Evolutionary conservation across 2,888 invertebrate species (phyloP).

Genomic region (Diadegma fenestrale): DNA sequence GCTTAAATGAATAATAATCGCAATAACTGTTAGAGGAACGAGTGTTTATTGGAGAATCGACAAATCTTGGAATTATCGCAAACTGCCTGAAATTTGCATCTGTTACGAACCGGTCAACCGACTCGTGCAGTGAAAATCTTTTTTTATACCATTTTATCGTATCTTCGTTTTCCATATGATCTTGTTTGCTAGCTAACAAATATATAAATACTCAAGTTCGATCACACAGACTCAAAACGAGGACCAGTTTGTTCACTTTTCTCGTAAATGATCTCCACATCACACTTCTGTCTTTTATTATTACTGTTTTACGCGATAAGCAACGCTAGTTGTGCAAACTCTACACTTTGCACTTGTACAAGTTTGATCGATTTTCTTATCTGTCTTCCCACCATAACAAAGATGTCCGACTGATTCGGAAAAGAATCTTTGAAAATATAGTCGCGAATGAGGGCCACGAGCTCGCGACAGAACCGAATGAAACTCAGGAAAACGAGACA

Average conservation of each 20-base stretch:
- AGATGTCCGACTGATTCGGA: neutral
- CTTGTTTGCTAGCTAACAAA: conserved; percentile 12
- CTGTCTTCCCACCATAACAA: conserved; percentile 7
- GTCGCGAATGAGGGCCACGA: neutral
- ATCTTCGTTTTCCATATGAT: neutral
- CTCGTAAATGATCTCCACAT: conserved; percentile 48
- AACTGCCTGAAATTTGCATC: conserved; percentile 41
- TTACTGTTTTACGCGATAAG: conserved; percentile 60
- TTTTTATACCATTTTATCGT: conserved; percentile 27
- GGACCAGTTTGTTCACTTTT: conserved; percentile 38
- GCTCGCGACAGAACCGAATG: too few relatives aligned
- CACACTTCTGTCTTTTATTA: conserved; percentile 56
- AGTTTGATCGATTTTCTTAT: conserved; percentile 5
- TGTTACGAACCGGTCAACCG: conserved; percentile 1
- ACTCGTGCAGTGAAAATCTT: conserved; percentile 21
- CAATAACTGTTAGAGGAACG: conserved; percentile 2
- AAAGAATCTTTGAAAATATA: neutral
- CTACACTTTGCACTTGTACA: neutral
- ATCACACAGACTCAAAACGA: neutral
- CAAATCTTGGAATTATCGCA: conserved; percentile 32
- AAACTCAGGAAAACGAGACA: too few relatives aligned
- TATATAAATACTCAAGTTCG: neutral
- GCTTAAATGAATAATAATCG: conserved; percentile 18
- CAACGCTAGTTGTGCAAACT: conserved; percentile 62
- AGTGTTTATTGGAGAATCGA: conserved; percentile 32